Evolutionary conservation across 2,113 vertebrate species (phyloP).

Genomic region (Polypterus senegalus): DNA sequence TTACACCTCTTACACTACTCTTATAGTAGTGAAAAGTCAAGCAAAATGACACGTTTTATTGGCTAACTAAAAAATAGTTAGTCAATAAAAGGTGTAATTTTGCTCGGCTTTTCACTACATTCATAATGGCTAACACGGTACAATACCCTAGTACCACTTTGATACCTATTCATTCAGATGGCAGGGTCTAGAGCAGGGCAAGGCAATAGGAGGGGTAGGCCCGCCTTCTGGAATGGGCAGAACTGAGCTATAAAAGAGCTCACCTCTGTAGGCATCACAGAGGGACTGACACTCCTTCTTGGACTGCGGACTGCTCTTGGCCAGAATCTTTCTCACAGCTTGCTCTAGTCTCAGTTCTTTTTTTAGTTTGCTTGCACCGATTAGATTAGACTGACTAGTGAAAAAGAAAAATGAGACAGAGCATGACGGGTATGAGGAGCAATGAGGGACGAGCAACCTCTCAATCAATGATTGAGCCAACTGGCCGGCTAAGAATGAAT

Average conservation of each 20-base stretch:
- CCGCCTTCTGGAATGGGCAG: not conserved
- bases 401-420: conserved; percentile 19
- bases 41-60: too few species aligned
- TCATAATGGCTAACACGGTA: too few species aligned
- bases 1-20: conserved; percentile 28
- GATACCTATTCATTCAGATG: conserved; percentile 49
- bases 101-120: too few species aligned
- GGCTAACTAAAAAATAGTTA: too few species aligned
- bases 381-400: not conserved
- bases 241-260: conserved; percentile 32
- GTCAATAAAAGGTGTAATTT: too few species aligned
- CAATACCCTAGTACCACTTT: too few species aligned
- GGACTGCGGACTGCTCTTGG: conserved; percentile 26
- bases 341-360: conserved; percentile 15
- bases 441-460: conserved; percentile 19
- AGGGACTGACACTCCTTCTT: conserved; percentile 53
- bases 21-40: too few species aligned
- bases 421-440: conserved; percentile 17
- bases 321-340: conserved; percentile 12
- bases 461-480: conserved; percentile 26
- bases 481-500: conserved; percentile 41
- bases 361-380: conserved; percentile 20
- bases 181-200: conserved; percentile 32
- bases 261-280: conserved; percentile 32
- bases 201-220: not conserved